Base-by-base conservation (phyloP, 2,113 vertebrate genomes). In the Camelus dromedarius region DNA sequence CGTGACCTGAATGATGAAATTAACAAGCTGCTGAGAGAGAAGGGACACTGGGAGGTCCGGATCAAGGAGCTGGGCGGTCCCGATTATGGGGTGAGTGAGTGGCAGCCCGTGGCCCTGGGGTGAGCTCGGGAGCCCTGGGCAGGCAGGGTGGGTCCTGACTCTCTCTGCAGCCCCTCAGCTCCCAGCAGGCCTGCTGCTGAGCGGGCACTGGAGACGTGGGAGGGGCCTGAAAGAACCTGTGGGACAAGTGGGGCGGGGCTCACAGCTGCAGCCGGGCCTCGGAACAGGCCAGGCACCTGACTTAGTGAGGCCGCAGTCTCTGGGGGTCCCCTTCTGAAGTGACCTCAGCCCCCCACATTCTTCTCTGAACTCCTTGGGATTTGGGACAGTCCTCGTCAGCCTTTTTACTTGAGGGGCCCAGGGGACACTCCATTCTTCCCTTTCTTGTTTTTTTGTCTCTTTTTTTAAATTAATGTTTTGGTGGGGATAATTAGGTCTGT, bases 1-100 rank as follows among this genome's bases (percentile, higher is more conserved):
- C 99, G 99, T 5, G 99, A 99, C 97, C 97, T 99, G 83, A 99
- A 99, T 0, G 99, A 99, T 98, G 99, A 99, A 98, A 99, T 99
- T 97, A 99, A 99, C 97, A 99, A 99, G 96, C 98, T 99, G 69
- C 98, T 99, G n/a, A 98, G 99, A 97, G 99, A 99, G 94, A 99
- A 99, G 52, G 99, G 99, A 75, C 99, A 99, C 98, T 99, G 99
- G 99, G 99, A 99, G 62, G 98, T 99, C 93, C 98, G 99, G 72
- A 99, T 99, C 97, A 99, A 99, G 94, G 99, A 99, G 70, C 98
- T 99, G 1, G 99, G 99, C 22, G 99, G 99, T 18, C 99, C 99
- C 1, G 99, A 99, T 97, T 99, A 99, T 35, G 98, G 97, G 70
- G 99, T 99, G 97, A 99, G 99, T 98, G 15, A 3, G 54, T 66